A percentile compares a stretch with the other conserved stretches of the same genome.
phyloP scores from a whole-genome alignment of 2,113 vertebrate species.

The Motacilla tschutschensis region DNA sequence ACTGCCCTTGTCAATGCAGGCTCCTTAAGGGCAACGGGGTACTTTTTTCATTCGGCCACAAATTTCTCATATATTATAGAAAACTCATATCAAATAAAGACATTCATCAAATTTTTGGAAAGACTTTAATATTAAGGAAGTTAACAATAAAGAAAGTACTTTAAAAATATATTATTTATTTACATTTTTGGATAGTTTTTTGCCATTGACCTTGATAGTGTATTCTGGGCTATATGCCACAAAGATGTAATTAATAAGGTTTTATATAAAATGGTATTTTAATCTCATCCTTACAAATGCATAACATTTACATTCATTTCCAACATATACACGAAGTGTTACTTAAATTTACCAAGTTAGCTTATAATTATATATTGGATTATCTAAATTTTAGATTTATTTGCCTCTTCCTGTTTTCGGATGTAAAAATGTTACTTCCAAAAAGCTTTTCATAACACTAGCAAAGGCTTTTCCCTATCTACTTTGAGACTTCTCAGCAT shows the following conservation, averaged over 20 bases:
- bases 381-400: background rate
- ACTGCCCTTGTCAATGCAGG: background rate
- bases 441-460: background rate
- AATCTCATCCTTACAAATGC: background rate
- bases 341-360: background rate
- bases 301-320: background rate
- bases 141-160: background rate
- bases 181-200: background rate
- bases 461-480: background rate
- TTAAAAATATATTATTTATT: background rate
- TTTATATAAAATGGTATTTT: background rate
- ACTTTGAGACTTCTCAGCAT: background rate
- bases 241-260: background rate
- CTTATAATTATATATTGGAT: background rate
- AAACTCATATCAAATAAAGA: background rate
- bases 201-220: background rate
- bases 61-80: background rate
- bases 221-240: background rate
- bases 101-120: background rate
- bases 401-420: background rate
- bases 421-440: background rate
- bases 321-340: background rate
- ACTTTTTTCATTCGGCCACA: background rate
- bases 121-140: background rate
- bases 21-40: background rate